A percentile compares a stretch with the other conserved stretches of the same genome.
phyloP scores from a whole-genome alignment of 2,888 invertebrate species.

The Caenorhabditis afra region DNA sequence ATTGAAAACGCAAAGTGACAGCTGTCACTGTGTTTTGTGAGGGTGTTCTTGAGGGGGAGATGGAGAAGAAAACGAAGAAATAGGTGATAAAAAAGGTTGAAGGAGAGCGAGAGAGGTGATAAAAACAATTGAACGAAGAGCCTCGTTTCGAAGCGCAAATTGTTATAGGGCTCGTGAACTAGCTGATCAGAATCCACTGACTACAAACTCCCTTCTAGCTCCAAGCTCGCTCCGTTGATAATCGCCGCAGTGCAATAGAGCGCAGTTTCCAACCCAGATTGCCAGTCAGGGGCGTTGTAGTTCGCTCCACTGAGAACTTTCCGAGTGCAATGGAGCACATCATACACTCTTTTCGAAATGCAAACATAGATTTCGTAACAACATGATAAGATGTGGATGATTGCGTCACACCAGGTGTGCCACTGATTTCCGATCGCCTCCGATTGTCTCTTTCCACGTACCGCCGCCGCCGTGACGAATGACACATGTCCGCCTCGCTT shows the following conservation, averaged over 20 bases:
- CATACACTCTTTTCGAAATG: no score
- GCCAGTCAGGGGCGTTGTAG: no score
- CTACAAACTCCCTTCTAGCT: not conserved
- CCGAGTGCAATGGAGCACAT: no score
- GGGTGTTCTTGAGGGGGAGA: slow-evolving; percentile 1
- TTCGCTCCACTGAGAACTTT: no score
- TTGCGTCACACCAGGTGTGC: slow-evolving; percentile 1
- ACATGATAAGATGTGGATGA: no score
- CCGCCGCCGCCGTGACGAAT: slow-evolving; percentile 25
- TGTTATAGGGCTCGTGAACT: slow-evolving; percentile 19
- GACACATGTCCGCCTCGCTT: slow-evolving; percentile 12
- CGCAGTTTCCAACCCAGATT: no score
- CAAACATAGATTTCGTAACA: no score
- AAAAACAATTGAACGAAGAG: not conserved
- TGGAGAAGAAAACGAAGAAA: slow-evolving; percentile 1
- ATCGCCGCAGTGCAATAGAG: no score
- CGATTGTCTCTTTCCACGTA: slow-evolving; percentile 12
- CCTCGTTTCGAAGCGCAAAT: not conserved
- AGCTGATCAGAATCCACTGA: slow-evolving; percentile 11
- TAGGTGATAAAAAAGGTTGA: slow-evolving; percentile 17
- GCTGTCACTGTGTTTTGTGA: slow-evolving; percentile 19
- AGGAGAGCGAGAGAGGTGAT: not conserved
- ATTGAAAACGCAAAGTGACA: slow-evolving; percentile 11
- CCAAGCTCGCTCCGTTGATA: no score
- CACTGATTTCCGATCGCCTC: slow-evolving; percentile 10